A percentile compares a stretch with the other conserved stretches of the same genome.
Evolutionary conservation across 2,888 invertebrate genomes (phyloP).

Genomic region (Hermaeophaga mercurialis): DNA sequence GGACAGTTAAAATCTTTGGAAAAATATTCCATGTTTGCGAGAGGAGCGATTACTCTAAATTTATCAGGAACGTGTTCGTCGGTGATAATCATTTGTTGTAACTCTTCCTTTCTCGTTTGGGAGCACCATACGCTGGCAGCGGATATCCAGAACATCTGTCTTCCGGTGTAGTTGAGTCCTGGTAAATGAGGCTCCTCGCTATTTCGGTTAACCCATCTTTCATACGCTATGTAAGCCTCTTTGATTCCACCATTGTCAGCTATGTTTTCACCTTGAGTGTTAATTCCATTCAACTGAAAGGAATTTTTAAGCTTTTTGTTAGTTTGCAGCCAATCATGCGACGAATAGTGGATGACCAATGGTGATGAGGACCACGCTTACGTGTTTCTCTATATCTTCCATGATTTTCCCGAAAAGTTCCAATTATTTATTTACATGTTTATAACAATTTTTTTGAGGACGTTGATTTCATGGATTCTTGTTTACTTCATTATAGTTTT

Average conservation of each 20-base stretch:
- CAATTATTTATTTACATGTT: too few species aligned
- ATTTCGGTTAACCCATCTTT: slow-evolving; percentile 50
- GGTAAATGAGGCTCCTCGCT: slow-evolving; percentile 51
- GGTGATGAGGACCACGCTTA: background rate
- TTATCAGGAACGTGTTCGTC: slow-evolving; percentile 59
- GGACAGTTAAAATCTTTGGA: slow-evolving; percentile 67
- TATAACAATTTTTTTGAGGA: too few species aligned
- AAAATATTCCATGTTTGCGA: slow-evolving; percentile 66
- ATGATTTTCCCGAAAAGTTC: background rate
- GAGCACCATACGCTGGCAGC: slow-evolving; percentile 68
- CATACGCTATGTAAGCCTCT: slow-evolving; percentile 70
- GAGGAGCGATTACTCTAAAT: slow-evolving; percentile 65
- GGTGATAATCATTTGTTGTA: slow-evolving; percentile 51
- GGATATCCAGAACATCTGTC: slow-evolving; percentile 65
- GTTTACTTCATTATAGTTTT: background rate
- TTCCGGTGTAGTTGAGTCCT: slow-evolving; percentile 53
- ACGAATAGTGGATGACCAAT: background rate
- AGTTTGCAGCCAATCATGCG: slow-evolving; percentile 29
- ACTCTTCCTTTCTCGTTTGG: slow-evolving; percentile 52
- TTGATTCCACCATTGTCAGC: slow-evolving; percentile 95
- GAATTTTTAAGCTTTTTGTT: slow-evolving; percentile 39
- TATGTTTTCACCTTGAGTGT: slow-evolving; percentile 93
- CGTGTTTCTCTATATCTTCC: background rate
- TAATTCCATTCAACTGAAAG: slow-evolving; percentile 82
- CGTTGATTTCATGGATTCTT: too few species aligned